These are phyloP conservation scores for Eunapius fragilis DNA, from an alignment of 37 sponge, comb jelly and placozoan genomes.

Conservation along the genomic window DNA sequence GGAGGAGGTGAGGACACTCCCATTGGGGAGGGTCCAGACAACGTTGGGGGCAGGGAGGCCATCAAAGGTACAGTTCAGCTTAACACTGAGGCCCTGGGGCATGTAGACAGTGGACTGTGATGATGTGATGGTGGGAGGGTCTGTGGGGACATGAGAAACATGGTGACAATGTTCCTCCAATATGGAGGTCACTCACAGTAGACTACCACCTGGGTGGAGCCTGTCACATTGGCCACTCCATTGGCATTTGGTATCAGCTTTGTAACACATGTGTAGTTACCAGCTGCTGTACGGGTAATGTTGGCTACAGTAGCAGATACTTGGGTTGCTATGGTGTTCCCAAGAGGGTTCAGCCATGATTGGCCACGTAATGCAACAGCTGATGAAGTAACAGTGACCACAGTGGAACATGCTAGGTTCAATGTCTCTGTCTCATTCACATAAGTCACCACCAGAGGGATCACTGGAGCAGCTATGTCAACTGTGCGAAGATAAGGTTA, in stretches of 20 bases:
- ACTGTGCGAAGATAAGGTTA: neutral
- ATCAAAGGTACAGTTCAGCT: slow-evolving; percentile 16
- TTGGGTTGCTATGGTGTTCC: neutral
- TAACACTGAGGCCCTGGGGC: neutral
- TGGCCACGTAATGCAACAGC: neutral
- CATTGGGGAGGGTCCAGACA: slow-evolving; percentile 35
- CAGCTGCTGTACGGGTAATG: neutral
- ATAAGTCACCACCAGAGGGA: neutral
- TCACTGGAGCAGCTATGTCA: neutral
- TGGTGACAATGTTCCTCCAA: neutral
- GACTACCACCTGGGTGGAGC: neutral
- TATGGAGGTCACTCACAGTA: neutral
- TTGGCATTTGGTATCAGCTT: neutral
- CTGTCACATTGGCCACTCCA: neutral
- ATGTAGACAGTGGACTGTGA: neutral
- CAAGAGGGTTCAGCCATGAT: neutral
- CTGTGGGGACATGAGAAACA: neutral
- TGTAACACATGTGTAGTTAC: neutral
- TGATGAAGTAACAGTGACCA: neutral
- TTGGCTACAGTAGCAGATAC: neutral
- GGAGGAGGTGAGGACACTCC: neutral
- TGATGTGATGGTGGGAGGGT: neutral
- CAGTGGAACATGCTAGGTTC: neutral
- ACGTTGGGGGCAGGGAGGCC: slow-evolving; percentile 27
- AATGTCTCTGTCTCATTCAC: neutral